Evolutionary conservation across 92 coral and sea anemone genomes (phyloP), one percentile per base, ranked within the genome.

Genomic region (Porites cylindrica): DNA sequence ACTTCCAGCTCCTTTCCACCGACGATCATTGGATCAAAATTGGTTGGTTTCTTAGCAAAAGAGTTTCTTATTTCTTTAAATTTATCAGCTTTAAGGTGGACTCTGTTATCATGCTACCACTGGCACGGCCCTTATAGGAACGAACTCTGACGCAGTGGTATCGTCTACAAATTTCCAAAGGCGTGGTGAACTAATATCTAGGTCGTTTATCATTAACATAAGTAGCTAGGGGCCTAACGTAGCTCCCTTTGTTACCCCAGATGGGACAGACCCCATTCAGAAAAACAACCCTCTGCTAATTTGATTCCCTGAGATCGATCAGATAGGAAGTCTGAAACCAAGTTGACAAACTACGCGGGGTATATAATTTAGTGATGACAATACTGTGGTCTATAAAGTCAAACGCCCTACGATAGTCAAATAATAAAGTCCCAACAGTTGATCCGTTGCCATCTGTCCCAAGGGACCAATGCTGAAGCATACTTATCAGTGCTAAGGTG

Each of bases 1-100:
- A 78, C 82, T 1, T 58, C 75, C 67, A 58, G 67, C 51, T 58
- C 82, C 82, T 52, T 78, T 18, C 82, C 82, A 59, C 58, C 82
- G 19, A 78, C 72, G 32, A 78, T 51, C 38, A 78, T 38, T 13
- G 82, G 72, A 78, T 78, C 75, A 51, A 78, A 78, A 1, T 47
- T 1, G 7, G 9, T 26, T n/a, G 32, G 82, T 78, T 78, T 14
- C 20, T 1, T 43, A 59, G 71, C 63, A 32, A 78, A 32, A 78
- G 83, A 60, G 17, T 58, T 61, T 54, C 53, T 60, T 2, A 77
- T 0, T 20, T 77, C 82, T 77, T 79, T 79, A 54, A 58, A 60
- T 62, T 58, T 78, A 13, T 65, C 70, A 13, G 23, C 9, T 0
- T 23, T 53, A 53, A 53, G 7, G 59, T 53, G 7, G 12, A 53